These are phyloP conservation scores for Linyphia triangularis DNA, from an alignment of 2,888 invertebrate genomes.

Conservation along the genomic window DNA sequence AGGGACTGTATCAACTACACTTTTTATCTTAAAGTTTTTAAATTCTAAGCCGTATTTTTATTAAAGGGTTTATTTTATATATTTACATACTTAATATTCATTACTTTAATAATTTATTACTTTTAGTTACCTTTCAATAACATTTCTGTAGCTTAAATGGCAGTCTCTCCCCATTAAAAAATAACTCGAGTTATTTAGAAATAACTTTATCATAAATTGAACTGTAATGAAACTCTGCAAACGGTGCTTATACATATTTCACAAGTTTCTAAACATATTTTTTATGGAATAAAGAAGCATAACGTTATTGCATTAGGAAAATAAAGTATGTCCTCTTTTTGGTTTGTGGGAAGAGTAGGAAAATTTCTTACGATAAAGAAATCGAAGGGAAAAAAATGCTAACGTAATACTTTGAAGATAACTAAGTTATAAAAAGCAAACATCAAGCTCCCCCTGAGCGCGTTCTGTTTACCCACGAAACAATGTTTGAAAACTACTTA, in stretches of 20 bases:
- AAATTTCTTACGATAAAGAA: slow-evolving; percentile 23
- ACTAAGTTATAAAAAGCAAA: slow-evolving; percentile 72
- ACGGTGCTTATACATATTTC: slow-evolving; percentile 13
- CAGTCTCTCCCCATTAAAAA: no score
- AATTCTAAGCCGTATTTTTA: no score
- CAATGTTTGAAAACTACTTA: slow-evolving; percentile 67
- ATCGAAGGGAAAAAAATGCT: slow-evolving; percentile 42
- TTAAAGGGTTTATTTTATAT: no score
- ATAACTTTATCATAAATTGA: background rate
- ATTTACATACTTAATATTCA: no score
- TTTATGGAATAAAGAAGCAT: slow-evolving; percentile 11
- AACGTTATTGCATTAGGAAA: slow-evolving; percentile 52
- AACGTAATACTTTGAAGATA: slow-evolving; percentile 62
- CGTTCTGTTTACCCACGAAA: slow-evolving; percentile 58
- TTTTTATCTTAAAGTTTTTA: no score
- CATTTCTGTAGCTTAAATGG: no score
- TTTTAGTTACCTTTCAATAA: no score
- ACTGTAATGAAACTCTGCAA: slow-evolving; percentile 18
- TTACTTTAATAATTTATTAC: no score
- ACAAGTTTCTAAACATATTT: slow-evolving; percentile 38
- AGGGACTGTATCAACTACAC: no score
- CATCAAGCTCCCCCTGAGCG: slow-evolving; percentile 42
- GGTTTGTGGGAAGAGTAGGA: slow-evolving; percentile 6
- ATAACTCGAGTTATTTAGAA: no score
- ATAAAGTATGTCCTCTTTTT: slow-evolving; percentile 41